Evolutionary conservation across 2,113 vertebrate species (phyloP).

Genomic region (Lampris incognitus): DNA sequence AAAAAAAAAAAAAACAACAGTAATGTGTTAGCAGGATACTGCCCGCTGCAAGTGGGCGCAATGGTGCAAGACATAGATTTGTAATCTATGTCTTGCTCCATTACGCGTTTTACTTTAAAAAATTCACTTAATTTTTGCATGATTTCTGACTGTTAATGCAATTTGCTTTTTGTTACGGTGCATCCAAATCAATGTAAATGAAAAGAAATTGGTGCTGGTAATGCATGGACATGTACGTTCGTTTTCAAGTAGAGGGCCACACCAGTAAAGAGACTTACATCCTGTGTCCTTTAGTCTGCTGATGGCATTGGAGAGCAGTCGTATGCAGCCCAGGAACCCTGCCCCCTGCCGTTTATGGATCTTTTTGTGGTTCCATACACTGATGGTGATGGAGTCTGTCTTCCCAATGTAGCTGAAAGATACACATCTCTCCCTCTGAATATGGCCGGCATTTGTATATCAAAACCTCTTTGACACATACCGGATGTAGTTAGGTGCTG

Average conservation of each 20-base stretch:
- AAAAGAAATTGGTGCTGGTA: too few species aligned
- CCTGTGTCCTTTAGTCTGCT: slow-evolving; percentile 98
- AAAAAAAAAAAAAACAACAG: too few species aligned
- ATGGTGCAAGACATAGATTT: too few species aligned
- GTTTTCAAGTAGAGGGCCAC: neutral
- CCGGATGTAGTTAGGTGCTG: neutral
- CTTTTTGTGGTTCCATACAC: slow-evolving; percentile 99
- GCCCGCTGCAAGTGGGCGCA: too few species aligned
- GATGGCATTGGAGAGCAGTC: slow-evolving; percentile 96
- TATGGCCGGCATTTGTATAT: neutral
- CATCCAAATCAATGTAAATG: too few species aligned
- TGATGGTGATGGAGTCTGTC: slow-evolving; percentile 97
- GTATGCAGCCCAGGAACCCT: slow-evolving; percentile 96
- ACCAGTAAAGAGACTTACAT: slow-evolving; percentile 83
- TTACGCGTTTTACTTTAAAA: too few species aligned
- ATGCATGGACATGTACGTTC: neutral
- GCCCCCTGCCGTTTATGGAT: slow-evolving; percentile 98
- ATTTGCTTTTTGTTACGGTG: too few species aligned
- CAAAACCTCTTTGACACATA: neutral
- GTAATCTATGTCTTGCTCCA: too few species aligned
- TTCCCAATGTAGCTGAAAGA: slow-evolving; percentile 92
- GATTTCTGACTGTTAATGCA: too few species aligned
- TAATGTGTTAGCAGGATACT: neutral
- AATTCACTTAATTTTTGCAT: too few species aligned
- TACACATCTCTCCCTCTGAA: neutral